Base-by-base conservation (phyloP, 1,140 invertebrate genomes). In the Danaus melanippus region DNA sequence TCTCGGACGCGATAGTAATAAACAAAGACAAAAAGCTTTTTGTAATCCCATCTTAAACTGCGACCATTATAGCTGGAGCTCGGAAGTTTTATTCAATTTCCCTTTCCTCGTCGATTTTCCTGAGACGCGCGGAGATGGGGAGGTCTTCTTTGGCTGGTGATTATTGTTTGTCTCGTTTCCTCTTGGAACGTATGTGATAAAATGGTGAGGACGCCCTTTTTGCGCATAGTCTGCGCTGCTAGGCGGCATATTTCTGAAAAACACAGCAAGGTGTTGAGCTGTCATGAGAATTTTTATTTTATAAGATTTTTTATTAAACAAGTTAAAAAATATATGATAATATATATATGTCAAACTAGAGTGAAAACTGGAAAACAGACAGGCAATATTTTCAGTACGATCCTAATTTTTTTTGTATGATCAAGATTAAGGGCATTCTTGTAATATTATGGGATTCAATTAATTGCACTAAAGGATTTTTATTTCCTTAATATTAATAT, bases 201-300 rank as follows among this genome's bases (percentile, higher is more conserved):
- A 75, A 78, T 67, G 71, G 75, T 79, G 66, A 74, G 71, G 77
- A 78, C 77, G 75, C 68, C 74, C 80, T 86, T 86, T 86, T 86
- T 86, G 83, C 79, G 77, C 67, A 78, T 81, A 81, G 83, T 86
- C 83, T 86, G 81, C 77, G 64, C 70, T 72, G 75, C 76, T 83
- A 83, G 80, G 79, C 78, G 77, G 82, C 79, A 85, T 79, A 85
- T 84, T 83, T 84, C 71, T 71, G 71, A 58, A 46, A 66, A 50
- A 75, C 66, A 76, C 5, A 21, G 60, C 11, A 46, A 32, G 21
- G 21, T 32, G 21, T 32, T 32, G 21, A 32, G 21, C 21, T 32
- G 21, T 3, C 21, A 32, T 32, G 21, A 32, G 21, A 32, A 32
- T 7, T 32, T 32, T 32, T 32, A 32, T 32, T 32, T 32, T 8